Evolutionary conservation across 2,888 invertebrate species (phyloP).

Genomic region (Stegana nigrithorax): DNA sequence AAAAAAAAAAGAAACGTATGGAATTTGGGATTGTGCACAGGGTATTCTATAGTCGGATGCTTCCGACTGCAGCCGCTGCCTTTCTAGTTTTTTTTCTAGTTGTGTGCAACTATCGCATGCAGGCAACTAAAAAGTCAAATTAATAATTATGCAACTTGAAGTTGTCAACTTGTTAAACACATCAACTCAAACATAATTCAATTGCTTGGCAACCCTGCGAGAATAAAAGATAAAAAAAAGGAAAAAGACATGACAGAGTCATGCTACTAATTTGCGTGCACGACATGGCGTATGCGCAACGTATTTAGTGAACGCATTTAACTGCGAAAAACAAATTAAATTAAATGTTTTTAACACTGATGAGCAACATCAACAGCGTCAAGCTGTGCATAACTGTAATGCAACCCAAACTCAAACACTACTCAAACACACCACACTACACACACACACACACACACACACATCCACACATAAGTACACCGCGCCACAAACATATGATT

Average conservation of each 20-base stretch:
- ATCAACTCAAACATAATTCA: too few species aligned
- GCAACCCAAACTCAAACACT: slow-evolving; percentile 21
- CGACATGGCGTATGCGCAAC: slow-evolving; percentile 39
- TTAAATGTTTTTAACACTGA: slow-evolving; percentile 37
- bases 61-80: too few species aligned
- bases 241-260: too few species aligned
- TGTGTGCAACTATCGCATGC: too few species aligned
- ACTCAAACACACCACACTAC: slow-evolving; percentile 38
- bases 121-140: too few species aligned
- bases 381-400: background rate
- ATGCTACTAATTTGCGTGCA: slow-evolving; percentile 2
- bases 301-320: background rate
- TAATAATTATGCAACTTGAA: background rate
- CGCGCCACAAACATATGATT: slow-evolving; percentile 27
- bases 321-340: slow-evolving; percentile 31
- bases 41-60: too few species aligned
- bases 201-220: too few species aligned
- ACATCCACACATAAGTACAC: slow-evolving; percentile 5
- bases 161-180: too few species aligned
- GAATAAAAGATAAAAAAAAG: too few species aligned
- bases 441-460: slow-evolving; percentile 3
- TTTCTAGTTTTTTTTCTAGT: too few species aligned
- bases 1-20: too few species aligned
- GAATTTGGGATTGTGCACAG: too few species aligned
- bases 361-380: background rate